These are phyloP conservation scores for Datnioides undecimradiatus DNA, from an alignment of 2,113 vertebrate genomes.

Conservation along the genomic window DNA sequence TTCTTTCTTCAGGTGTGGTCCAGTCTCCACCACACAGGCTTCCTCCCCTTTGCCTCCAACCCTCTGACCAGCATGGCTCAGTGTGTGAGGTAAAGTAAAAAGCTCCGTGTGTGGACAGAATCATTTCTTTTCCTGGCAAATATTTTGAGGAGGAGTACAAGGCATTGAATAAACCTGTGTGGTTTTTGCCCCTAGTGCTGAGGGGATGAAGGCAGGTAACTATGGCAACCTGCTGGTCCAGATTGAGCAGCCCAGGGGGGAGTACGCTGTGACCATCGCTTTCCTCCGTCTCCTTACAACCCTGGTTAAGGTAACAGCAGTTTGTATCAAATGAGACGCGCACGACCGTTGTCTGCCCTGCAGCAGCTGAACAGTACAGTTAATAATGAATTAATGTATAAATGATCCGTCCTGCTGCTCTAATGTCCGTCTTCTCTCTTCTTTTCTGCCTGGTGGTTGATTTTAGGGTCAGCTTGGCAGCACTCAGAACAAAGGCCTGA, in stretches of 20 bases:
- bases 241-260: conserved; percentile 94
- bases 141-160: not conserved
- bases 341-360: not conserved
- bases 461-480: conserved; percentile 95
- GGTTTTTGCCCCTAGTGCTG: conserved; percentile 87
- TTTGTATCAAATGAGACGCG: not conserved
- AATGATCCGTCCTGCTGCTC: not conserved
- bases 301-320: conserved; percentile 89
- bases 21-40: conserved; percentile 95
- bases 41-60: conserved; percentile 92
- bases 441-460: not conserved
- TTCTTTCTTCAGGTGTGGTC: conserved; percentile 91
- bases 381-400: not conserved
- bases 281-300: conserved; percentile 94
- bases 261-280: conserved; percentile 93
- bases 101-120: not conserved
- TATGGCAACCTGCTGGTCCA: conserved; percentile 94
- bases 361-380: not conserved
- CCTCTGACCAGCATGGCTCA: conserved; percentile 91
- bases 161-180: not conserved
- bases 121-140: not conserved
- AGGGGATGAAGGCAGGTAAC: conserved; percentile 97
- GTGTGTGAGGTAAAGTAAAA: conserved; percentile 88
- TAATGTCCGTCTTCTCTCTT: not conserved
- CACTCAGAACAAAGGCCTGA: conserved; percentile 94